Conservation (phyloP, 1,140 invertebrate genomes). For the Forficula auricularia region DNA sequence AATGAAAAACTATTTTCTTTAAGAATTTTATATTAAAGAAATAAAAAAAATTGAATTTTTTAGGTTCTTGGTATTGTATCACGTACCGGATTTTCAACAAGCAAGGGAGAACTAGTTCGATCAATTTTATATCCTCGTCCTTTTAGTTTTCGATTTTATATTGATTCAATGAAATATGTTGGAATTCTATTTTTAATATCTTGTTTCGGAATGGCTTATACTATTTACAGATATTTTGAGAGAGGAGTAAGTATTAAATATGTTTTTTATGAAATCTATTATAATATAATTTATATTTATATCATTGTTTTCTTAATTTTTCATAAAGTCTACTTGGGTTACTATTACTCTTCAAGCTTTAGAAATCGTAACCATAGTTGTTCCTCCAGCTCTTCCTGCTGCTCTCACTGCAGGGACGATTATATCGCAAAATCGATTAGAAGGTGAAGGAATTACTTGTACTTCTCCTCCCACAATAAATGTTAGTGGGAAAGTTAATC, state of each 20-base stretch:
- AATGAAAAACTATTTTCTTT: too few species aligned
- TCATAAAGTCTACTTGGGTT: conserved; percentile 31
- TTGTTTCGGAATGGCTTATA: conserved; percentile 63
- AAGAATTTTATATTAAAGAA: too few species aligned
- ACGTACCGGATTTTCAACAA: conserved; percentile 70
- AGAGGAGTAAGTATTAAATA: background rate
- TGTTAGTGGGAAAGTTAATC: conserved; percentile 85
- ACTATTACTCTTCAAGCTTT: conserved; percentile 61
- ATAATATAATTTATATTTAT: too few species aligned
- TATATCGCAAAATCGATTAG: conserved; percentile 74
- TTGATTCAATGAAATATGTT: conserved; percentile 83
- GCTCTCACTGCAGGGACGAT: conserved; percentile 84
- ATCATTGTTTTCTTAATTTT: conserved; percentile 21
- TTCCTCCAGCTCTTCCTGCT: conserved; percentile 82
- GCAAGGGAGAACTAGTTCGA: conserved; percentile 78
- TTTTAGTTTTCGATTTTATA: conserved; percentile 24
- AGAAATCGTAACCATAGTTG: conserved; percentile 81
- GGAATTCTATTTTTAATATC: conserved; percentile 63
- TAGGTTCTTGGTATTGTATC: conserved; percentile 48
- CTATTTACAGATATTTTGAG: conserved; percentile 28
- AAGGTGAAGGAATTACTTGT: conserved; percentile 68
- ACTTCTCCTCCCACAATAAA: conserved; percentile 89
- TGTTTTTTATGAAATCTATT: too few species aligned
- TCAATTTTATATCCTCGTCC: conserved; percentile 89
- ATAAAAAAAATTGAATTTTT: conserved; percentile 32